Base-by-base conservation (phyloP, 1,140 invertebrate species). In the Charaxes varanes region DNA sequence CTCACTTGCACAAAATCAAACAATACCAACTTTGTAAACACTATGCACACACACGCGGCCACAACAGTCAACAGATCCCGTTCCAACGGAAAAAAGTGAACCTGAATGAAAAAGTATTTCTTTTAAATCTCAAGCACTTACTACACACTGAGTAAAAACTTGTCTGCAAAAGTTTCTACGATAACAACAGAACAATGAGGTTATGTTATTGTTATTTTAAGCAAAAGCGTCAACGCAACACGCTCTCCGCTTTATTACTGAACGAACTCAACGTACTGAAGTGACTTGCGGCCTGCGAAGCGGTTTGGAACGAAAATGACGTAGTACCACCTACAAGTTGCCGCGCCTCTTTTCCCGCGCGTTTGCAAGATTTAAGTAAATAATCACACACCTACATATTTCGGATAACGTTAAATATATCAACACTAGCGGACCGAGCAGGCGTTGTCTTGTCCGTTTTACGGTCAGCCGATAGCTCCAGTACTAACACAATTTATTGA, bases 1-100 rank as follows among this genome's bases (percentile, higher is more conserved):
- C 53, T 26, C 52, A 53, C 52, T 51, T 43, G 30, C 56, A 72
- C 61, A 60, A 64, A 55, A 65, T 60, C 35, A 62, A 65, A 68
- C 58, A 67, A 69, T 64, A 43, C 45, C 33, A 70, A 78, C 65
- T 79, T 76, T 66, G 54, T 70, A 71, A 70, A 71, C 73, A 78
- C 70, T 51, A 26, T 33, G 41, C 53, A 56, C 66, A 57, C 60
- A 56, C 48, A 60, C 53, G 53, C 35, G 50, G 35, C 41, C 31
- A 23, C 14, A 18, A 46, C 40, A 34, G 23, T n/a, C n/a, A n/a
- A n/a, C n/a, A 34, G 23, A 33, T 40, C 49, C 41, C 44, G 46
- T 54, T 48, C 32, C 38, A n/a, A n/a, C n/a, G n/a, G 31, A 24
- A 17, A 34, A 32, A 34, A 40, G 33, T 14, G 46, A 40, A 40